These are phyloP conservation scores for Botia kubotai DNA, from an alignment of 2,797 vertebrate genomes.

Conservation along the genomic window DNA sequence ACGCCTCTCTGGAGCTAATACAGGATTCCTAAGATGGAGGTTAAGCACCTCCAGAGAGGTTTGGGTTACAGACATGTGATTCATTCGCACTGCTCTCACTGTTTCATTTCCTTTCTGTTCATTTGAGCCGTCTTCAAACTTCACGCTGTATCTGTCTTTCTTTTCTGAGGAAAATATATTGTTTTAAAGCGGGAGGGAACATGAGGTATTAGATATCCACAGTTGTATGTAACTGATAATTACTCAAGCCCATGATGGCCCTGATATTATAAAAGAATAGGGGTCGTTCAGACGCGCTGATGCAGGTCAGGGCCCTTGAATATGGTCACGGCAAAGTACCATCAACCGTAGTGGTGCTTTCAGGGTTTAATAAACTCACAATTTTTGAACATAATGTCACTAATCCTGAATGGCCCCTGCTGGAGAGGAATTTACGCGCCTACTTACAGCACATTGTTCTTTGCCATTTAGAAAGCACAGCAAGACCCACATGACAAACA, in stretches of 20 bases:
- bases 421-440: conserved; percentile 37
- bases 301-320: conserved; percentile 16
- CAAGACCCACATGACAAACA: not conserved
- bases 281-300: conserved; percentile 13
- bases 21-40: conserved; percentile 51
- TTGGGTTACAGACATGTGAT: conserved; percentile 57
- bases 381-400: conserved; percentile 47
- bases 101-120: not conserved
- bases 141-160: not conserved
- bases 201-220: conserved; percentile 7
- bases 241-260: conserved; percentile 6
- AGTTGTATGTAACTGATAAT: conserved; percentile 18
- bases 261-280: conserved; percentile 45
- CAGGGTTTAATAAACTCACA: conserved; percentile 31
- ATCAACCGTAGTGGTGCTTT: conserved; percentile 10
- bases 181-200: not conserved
- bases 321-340: conserved; percentile 1
- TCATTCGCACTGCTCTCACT: conserved; percentile 20
- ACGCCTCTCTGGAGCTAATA: conserved; percentile 70
- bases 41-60: conserved; percentile 65
- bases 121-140: conserved; percentile 2
- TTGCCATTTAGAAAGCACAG: conserved; percentile 20
- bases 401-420: conserved; percentile 44
- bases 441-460: conserved; percentile 16
- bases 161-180: conserved; percentile 11